Base-by-base conservation (phyloP, 1,140 invertebrate genomes). In the Heliconius himera region DNA sequence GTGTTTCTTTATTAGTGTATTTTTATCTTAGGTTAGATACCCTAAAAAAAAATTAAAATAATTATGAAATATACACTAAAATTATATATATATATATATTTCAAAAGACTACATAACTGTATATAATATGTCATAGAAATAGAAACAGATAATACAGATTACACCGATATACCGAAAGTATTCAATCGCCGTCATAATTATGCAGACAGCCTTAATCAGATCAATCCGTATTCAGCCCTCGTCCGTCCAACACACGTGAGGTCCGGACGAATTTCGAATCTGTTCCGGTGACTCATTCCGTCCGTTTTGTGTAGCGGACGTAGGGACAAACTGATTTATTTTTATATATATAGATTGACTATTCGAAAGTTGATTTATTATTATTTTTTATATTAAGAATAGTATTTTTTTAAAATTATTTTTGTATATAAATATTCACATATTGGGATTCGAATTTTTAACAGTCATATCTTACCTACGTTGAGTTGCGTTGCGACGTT, bases 241-340 rank as follows among this genome's bases (percentile, higher is more conserved):
- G 78, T 77, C 46, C 72, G 78, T 80, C n/a, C 74, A 54, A 72
- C 76, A 80, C 79, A 82, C 81, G 81, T 82, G 81, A 82, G 81
- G 81, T 80, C 81, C 82, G 80, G 81, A 83, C 79, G 80, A 81
- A 83, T 82, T 82, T 82, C 76, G 76, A 80, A 78, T 77, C 76
- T 73, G 81, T 82, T 82, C 81, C 80, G 82, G 84, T 85, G 85
- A 84, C 73, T 82, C 81, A 82, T 76, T 76, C 70, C 75, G 72
- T 79, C 81, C 83, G 78, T 80, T 80, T 56, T 56, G 76, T 82
- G n/a, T 74, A 81, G 41, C 80, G 80, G 80, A 81, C 33, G 70
- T 72, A 72, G 5, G 36, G 70, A 72, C 70, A 38, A 72, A 72
- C 20, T 13, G 18, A 72, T 72, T 72, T 72, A 38, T 72, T 66